Evolutionary conservation across 2,888 invertebrate genomes (phyloP), one percentile per base, ranked within the genome.

Genomic region (Yponomeuta malinellus): DNA sequence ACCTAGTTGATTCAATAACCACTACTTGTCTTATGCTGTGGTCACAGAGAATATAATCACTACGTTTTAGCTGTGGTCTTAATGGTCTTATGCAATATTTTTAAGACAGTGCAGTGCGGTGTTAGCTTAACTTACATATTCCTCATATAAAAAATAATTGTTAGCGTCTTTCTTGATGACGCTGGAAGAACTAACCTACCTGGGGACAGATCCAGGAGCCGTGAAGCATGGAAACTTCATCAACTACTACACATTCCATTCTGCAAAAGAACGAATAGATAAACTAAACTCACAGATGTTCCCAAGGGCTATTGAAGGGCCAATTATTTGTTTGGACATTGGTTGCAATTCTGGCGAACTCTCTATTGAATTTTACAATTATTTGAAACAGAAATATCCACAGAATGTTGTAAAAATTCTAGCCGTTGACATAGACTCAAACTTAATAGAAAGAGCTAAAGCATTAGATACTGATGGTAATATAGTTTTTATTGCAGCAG

Each of bases 211-310:
- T 84, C 97, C 97, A 23, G 97, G 97, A 33, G 96, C 96, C 59
- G 95, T 95, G 1, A 94, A 94, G 81, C 94, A 93, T 90, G 97
- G 97, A 71, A 97, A 97, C 87, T 97, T 97, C 78, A 96, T 96
- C 72, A 97, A 97, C 87, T 97, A 97, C 82, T 97, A 97, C 82
- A 91, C 95, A 75, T 97, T 97, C 80, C 95, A 97, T 86, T 93
- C 95, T 71, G 94, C 95, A 37, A 90, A 93, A 72, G 94, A 95
- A 75, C 93, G 97, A 79, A 90, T 95, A 68, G 88, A 93, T 70
- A 90, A 95, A 76, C 88, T 97, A 74, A 75, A 85, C 72, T 72
- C 78, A 70, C 71, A 77, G 63, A 92, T 92, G 90, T 90, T 92
- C 74, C 83, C 86, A 63, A 66, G 63, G 37, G 59, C 73, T 71